Percentiles rank a stretch among this genome's conserved stretches.
phyloP scores from a whole-genome alignment of 2,888 invertebrate species.

The Phaedon cochleariae region DNA sequence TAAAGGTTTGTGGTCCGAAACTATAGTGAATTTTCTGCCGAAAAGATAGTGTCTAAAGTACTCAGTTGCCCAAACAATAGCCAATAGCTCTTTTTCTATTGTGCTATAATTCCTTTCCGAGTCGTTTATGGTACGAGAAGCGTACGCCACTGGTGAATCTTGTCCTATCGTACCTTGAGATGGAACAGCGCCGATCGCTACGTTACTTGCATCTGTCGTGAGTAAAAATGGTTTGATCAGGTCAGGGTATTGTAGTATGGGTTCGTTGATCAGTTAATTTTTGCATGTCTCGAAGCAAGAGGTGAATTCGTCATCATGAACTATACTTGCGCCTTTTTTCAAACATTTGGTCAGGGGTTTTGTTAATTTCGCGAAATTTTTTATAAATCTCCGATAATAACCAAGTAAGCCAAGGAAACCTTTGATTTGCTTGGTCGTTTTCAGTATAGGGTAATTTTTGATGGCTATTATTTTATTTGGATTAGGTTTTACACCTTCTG shows the following conservation, averaged over 20 bases:
- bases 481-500: constrained; percentile 21
- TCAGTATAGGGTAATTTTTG: constrained; percentile 33
- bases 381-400: constrained; percentile 39
- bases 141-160: too few species aligned
- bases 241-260: constrained; percentile 1
- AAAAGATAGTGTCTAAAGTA: too few species aligned
- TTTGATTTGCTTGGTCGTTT: constrained; percentile 44
- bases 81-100: constrained; percentile 42
- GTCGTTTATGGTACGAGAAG: constrained; percentile 30
- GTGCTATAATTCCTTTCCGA: constrained; percentile 31
- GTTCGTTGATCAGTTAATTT: constrained; percentile 13
- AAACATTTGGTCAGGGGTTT: constrained; percentile 32
- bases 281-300: constrained; percentile 23
- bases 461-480: constrained; percentile 17
- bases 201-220: too few species aligned
- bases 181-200: constrained; percentile 30
- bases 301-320: constrained; percentile 1
- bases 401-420: constrained; percentile 36
- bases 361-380: constrained; percentile 27
- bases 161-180: neutral
- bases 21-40: constrained; percentile 19
- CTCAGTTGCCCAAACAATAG: too few species aligned
- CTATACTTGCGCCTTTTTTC: constrained; percentile 17
- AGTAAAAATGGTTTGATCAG: constrained; percentile 28
- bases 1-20: constrained; percentile 35